Evolutionary conservation across 2,888 invertebrate species (phyloP), one percentile per base, ranked within the genome.

Genomic region (Drosophila fulvimacula): DNA sequence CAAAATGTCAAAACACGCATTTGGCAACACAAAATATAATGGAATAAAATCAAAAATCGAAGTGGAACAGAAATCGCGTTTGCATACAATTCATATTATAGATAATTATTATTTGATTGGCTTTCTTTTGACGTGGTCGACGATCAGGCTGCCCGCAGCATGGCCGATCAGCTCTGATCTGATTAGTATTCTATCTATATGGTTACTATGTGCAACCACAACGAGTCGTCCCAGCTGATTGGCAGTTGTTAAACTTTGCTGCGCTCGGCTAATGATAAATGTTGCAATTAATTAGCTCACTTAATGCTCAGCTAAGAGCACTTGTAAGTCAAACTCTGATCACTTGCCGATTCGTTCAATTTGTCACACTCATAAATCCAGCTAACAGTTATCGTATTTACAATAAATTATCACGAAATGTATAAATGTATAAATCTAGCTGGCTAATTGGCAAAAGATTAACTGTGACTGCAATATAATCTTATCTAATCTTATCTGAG

Each of bases 1-100:
- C 83, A 85, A 88, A 88, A 85, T 82, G 88, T 87, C 82, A 79
- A 87, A 87, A 62, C 62, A 74, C 58, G 67, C 64, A 69, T 64
- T 72, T 74, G 63, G 64, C 82, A 58, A 67, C 55, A 62, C 44
- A 17, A 53, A 44, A 51, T 53, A 56, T 19, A 42, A 24, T 3
- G 34, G 27, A 63, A 46, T 36, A 38, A 52, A 3, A 17, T 38
- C 52, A 0, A 52, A 52, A 38, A 36, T n/a, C n/a, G n/a, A n/a
- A n/a, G n/a, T 13, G 11, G 32, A 19, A 19, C 15, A 30, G 27
- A 56, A 44, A 38, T 49, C 13, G 4, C 10, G n/a, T 42, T 42
- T 36, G 24, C 5, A 27, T 10, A 19, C 19, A 34, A 39, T 58
- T 36, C 13, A n/a, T 24, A 15, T 19, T 27, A n/a, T 27, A 17